Base-by-base conservation (phyloP, 2,888 invertebrate genomes). In the Bellardia pandia region DNA sequence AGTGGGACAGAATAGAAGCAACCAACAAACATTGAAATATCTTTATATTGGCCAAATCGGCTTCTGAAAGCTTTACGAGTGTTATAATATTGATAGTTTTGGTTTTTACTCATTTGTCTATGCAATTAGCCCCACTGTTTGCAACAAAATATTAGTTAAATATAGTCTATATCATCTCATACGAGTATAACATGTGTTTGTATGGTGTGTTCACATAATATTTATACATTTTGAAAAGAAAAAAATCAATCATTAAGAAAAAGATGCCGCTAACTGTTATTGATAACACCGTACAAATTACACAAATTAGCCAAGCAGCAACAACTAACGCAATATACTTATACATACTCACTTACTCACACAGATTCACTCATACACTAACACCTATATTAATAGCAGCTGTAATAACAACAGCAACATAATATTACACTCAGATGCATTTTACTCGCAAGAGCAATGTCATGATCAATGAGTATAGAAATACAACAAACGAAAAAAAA, bases 241-340 rank as follows among this genome's bases (percentile, higher is more conserved):
- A 51, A 71, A 86, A 84, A 78, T 87, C 81, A 87, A 82, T 87
- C 87, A 87, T 85, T 85, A 78, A 48, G 78, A 72, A 76, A 68
- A 80, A 87, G 85, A 84, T 85, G 85, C 88, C 88, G 88, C 88
- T 89, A 89, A 80, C 80, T 89, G 86, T 89, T 89, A 89, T 83
- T 89, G 88, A 89, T 89, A 89, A 86, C 86, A 86, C 74, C 77
- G 88, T 88, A 89, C 88, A 80, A 85, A 88, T 89, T 89, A 88
- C 88, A 88, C 78, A 75, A 85, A 87, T 78, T 82, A 85, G 87
- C 68, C 85, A 78, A 78, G 81, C 85, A 74, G 53, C 77, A 81
- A 62, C 53, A n/a, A 62, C 80, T 56, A 81, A 66, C 66, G 80
- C 80, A 74, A 71, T 13, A 51, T 68, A 23, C 53, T 37, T n/a